Percentiles rank a stretch among this genome's conserved stretches.
These are phyloP conservation scores for Maconellicoccus hirsutus DNA, from an alignment of 1,140 invertebrate genomes.

Conservation along the genomic window DNA sequence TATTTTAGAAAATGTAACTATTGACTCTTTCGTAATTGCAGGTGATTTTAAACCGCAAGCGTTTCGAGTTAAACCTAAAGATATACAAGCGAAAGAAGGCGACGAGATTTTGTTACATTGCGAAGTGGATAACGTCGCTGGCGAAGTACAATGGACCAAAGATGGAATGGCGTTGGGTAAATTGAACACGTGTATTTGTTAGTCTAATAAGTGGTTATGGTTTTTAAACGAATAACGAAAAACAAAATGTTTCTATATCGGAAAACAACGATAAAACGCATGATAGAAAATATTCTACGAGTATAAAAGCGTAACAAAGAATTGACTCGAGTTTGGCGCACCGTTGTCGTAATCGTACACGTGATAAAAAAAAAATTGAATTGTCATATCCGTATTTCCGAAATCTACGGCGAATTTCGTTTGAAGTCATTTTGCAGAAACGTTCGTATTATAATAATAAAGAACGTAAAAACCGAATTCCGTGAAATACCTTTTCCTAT, in stretches of 20 bases:
- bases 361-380: not conserved
- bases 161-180: conserved; percentile 84
- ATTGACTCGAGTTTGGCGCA: not conserved
- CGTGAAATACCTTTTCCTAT: not conserved
- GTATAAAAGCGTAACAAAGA: not conserved
- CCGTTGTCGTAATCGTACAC: no score
- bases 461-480: not conserved
- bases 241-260: not conserved
- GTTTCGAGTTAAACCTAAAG: conserved; percentile 63
- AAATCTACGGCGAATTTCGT: not conserved
- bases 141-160: conserved; percentile 86
- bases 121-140: conserved; percentile 68
- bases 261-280: no score
- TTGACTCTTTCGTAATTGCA: not conserved
- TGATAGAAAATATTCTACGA: no score
- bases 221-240: not conserved
- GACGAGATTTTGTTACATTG: conserved; percentile 70
- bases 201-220: not conserved
- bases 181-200: conserved; percentile 29
- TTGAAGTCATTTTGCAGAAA: not conserved
- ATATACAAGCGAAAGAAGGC: conserved; percentile 68
- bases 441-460: not conserved
- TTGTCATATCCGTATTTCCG: not conserved
- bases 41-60: conserved; percentile 48
- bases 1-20: no score